Base-by-base conservation (phyloP, 2,888 invertebrate species). In the Liodrosophila aerea region DNA sequence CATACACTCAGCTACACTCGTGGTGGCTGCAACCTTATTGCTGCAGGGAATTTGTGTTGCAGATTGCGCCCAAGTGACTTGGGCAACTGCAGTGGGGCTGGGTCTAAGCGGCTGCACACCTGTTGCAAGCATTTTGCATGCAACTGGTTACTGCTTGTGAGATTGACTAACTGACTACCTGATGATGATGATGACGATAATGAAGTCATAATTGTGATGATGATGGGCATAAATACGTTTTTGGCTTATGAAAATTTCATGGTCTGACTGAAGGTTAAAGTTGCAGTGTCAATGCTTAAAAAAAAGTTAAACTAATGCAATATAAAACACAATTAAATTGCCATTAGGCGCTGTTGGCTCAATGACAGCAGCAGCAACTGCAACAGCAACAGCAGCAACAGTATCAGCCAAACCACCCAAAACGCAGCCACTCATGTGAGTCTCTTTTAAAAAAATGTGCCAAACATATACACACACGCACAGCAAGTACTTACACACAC, bases 101-200 rank as follows among this genome's bases (percentile, higher is more conserved):
- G 41, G 47, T 69, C 61, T 69, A 73, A 61, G 68, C 59, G 60
- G 71, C 29, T 66, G 86, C 85, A 81, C 81, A 82, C 81, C 81
- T 82, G 81, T 82, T 81, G 86, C 81, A 59, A 58, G 43, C 75
- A 84, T 76, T 85, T 81, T 86, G 82, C 81, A 82, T 82, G 86
- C 81, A 81, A 86, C 86, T 81, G 66, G 82, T 77, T 84, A 68
- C 69, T 53, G 73, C 57, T 57, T 56, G 45, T 71, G 49, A 36
- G 49, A n/a, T n/a, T n/a, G n/a, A 44, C 52, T 43, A 37, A 43
- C 31, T 50, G 46, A 40, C 16, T 15, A 39, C 29, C 7, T 39
- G 45, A 13, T 52, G 45, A 2, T 37, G 40, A 11, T 31, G 49
- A 7, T 39, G 56, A 43, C 45, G 56, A 8, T 47, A 16, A 7